Evolutionary conservation across 2,888 invertebrate species (phyloP), one percentile per base, ranked within the genome.

Genomic region (Meiosimyza platycephala): DNA sequence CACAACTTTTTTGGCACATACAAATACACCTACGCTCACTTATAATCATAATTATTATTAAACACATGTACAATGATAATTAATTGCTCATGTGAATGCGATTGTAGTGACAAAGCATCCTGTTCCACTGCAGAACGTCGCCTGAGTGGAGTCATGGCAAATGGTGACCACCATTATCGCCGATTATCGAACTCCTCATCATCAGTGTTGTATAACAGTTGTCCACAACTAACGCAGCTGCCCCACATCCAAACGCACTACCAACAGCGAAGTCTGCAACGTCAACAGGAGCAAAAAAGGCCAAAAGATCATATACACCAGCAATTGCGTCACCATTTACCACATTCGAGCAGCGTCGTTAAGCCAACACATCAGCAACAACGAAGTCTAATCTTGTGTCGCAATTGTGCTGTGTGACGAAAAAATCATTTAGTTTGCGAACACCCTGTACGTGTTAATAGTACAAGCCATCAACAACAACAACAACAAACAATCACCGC

Each of bases 341-440:
- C 78, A 76, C 76, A 77, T 76, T 77, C 78, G 62, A 76, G 76
- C 76, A 76, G 72, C 72, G 76, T 70, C 75, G 73, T 75, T 40
- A 40, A 40, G 40, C 40, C 40, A 40, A 40, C 40, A 40, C 40
- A 40, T 7, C 40, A 40, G 9, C 40, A 81, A 73, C 78, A 80
- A 64, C 78, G 81, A 71, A 79, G 78, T 79, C 74, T 80, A 72
- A 81, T 84, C 78, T 79, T 86, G 74, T 85, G 85, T 78, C 82
- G 80, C 78, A 85, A 84, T 81, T 85, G 85, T 73, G 84, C 86
- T 76, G 85, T 85, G 86, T 85, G 85, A 85, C 84, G 84, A 85
- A 85, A 83, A 82, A 82, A 85, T 80, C 85, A 85, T 74, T 76
- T 83, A 74, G 80, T 79, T 78, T 84, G 85, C 78, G 82, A 83